Evolutionary conservation across 1,140 invertebrate species (phyloP).

Genomic region (Eciton burchellii): DNA sequence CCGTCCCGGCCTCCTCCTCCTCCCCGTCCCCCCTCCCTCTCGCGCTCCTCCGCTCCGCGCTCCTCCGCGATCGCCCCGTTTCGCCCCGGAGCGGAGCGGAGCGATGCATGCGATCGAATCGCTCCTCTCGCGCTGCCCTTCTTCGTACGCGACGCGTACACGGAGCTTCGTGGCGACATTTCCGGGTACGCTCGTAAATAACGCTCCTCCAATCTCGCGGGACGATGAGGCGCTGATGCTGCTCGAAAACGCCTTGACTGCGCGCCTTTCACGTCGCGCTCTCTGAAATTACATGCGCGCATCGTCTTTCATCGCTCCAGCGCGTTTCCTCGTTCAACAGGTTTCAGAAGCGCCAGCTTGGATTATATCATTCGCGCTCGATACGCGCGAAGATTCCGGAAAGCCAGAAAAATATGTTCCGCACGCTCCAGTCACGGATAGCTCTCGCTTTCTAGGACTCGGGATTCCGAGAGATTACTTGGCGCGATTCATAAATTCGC

Average conservation of each 20-base stretch:
- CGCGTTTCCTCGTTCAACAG: too few relatives aligned
- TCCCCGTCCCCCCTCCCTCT: too few relatives aligned
- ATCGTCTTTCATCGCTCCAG: background rate
- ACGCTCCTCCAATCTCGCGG: background rate
- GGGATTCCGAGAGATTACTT: too few relatives aligned
- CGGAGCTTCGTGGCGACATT: constrained; percentile 13
- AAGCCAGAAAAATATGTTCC: too few relatives aligned
- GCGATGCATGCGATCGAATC: constrained; percentile 54
- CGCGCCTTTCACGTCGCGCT: background rate
- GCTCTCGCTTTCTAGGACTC: too few relatives aligned
- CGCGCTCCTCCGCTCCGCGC: constrained; percentile 58
- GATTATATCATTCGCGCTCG: too few relatives aligned
- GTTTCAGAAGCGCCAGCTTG: too few relatives aligned
- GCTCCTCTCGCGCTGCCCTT: constrained; percentile 64
- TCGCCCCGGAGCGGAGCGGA: constrained; percentile 58
- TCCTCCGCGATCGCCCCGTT: constrained; percentile 64
- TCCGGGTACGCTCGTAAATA: constrained; percentile 20
- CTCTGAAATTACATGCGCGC: background rate
- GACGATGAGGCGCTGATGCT: background rate
- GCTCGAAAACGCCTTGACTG: constrained; percentile 23
- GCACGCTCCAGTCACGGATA: too few relatives aligned
- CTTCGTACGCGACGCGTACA: constrained; percentile 37
- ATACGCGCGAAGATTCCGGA: too few relatives aligned
- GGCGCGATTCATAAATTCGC: too few relatives aligned
- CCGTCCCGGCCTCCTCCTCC: too few relatives aligned